Conservation (phyloP, 2,888 invertebrate species). For the Macrosoma leucophasiata region DNA sequence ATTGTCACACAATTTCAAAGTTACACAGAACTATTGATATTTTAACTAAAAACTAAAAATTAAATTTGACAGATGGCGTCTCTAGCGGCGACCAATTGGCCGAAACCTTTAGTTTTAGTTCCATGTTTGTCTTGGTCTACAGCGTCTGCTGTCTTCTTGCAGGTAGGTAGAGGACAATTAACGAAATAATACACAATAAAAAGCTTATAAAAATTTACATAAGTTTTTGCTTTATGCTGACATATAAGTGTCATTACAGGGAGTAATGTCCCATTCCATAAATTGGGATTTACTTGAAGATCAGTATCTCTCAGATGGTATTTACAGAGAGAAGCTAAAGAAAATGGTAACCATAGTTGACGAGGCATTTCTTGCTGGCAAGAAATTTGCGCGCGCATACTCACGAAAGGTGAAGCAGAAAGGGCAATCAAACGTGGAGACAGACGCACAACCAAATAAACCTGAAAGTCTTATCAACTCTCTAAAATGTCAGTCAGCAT, state of each 20-base stretch:
- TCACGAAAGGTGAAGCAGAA: slow-evolving; percentile 36
- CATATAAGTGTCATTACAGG: slow-evolving; percentile 78
- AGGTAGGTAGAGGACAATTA: too few relatives aligned
- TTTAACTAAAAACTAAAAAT: background rate
- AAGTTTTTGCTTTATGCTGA: too few relatives aligned
- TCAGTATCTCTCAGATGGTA: slow-evolving; percentile 88
- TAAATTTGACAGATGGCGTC: slow-evolving; percentile 90
- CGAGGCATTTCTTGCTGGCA: slow-evolving; percentile 82
- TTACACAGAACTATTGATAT: background rate
- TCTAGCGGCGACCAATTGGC: slow-evolving; percentile 96
- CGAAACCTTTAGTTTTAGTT: slow-evolving; percentile 92
- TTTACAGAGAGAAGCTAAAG: slow-evolving; percentile 88
- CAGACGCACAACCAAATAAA: slow-evolving; percentile 24
- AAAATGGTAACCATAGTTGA: slow-evolving; percentile 90
- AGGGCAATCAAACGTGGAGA: slow-evolving; percentile 15
- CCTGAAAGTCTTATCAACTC: slow-evolving; percentile 21
- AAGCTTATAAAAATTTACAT: too few relatives aligned
- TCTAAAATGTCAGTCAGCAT: slow-evolving; percentile 19
- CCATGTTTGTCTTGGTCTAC: slow-evolving; percentile 99
- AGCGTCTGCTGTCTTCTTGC: slow-evolving; percentile 95
- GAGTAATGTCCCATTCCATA: slow-evolving; percentile 96
- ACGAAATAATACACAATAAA: background rate
- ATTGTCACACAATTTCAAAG: too few relatives aligned
- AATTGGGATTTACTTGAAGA: slow-evolving; percentile 94
- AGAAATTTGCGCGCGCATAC: slow-evolving; percentile 82